These are phyloP conservation scores for Cerastis leucographa DNA, from an alignment of 2,888 invertebrate genomes.

Conservation along the genomic window DNA sequence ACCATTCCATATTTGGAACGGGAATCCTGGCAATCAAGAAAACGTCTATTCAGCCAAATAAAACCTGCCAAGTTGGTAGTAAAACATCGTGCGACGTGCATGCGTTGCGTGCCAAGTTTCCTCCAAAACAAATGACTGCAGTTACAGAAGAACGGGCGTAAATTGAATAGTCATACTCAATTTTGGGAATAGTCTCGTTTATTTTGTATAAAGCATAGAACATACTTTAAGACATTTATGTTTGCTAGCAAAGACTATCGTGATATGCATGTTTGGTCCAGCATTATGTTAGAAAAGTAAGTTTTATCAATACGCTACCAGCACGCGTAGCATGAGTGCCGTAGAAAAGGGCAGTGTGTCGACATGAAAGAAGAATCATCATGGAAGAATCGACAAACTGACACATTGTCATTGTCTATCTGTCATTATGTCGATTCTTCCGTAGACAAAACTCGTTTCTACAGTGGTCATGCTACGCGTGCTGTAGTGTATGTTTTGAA, in stretches of 20 bases:
- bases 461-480: no score
- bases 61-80: conserved; percentile 40
- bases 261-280: no score
- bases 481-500: no score
- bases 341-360: no score
- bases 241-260: neutral
- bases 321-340: no score
- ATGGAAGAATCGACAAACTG: no score
- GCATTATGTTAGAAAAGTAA: no score
- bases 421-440: no score
- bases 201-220: neutral
- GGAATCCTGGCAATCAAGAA: conserved; percentile 37
- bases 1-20: conserved; percentile 2
- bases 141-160: neutral
- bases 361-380: no score
- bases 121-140: conserved; percentile 37
- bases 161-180: conserved; percentile 37
- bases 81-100: conserved; percentile 26
- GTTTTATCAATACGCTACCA: no score
- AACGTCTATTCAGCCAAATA: conserved; percentile 3
- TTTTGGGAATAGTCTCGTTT: conserved; percentile 8
- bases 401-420: no score
- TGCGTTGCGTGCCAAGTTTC: conserved; percentile 46
- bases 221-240: neutral
- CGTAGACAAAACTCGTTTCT: no score